Evolutionary conservation across 2,888 invertebrate genomes (phyloP).

Genomic region (Druceiella hillmani): DNA sequence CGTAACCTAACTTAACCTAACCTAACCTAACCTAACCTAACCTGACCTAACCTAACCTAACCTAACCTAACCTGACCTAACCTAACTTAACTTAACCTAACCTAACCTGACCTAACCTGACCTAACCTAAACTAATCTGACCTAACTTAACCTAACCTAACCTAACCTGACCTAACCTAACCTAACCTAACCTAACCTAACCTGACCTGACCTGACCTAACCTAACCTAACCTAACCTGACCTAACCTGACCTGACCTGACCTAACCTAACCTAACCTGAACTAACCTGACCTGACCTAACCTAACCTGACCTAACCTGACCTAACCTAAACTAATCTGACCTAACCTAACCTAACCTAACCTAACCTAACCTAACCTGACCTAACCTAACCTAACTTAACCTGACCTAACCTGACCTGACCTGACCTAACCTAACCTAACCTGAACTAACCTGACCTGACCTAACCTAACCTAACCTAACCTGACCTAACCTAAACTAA

Average conservation of each 20-base stretch:
- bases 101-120: constrained; percentile 8
- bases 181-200: constrained; percentile 6
- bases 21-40: constrained; percentile 6
- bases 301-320: no score
- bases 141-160: no score
- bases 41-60: constrained; percentile 5
- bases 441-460: constrained; percentile 15
- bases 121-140: constrained; percentile 13
- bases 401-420: constrained; percentile 24
- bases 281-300: constrained; percentile 21
- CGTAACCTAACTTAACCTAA: constrained; percentile 8
- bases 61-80: constrained; percentile 8
- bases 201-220: constrained; percentile 7
- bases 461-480: constrained; percentile 14
- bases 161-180: constrained; percentile 6
- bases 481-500: constrained; percentile 18
- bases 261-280: constrained; percentile 20
- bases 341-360: constrained; percentile 23
- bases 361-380: constrained; percentile 24
- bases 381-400: constrained; percentile 24
- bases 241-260: constrained; percentile 4
- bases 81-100: constrained; percentile 11
- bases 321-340: constrained; percentile 23
- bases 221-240: constrained; percentile 6
- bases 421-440: constrained; percentile 23